Conservation (phyloP, 2,113 vertebrate genomes). For the Blennius ocellaris region DNA sequence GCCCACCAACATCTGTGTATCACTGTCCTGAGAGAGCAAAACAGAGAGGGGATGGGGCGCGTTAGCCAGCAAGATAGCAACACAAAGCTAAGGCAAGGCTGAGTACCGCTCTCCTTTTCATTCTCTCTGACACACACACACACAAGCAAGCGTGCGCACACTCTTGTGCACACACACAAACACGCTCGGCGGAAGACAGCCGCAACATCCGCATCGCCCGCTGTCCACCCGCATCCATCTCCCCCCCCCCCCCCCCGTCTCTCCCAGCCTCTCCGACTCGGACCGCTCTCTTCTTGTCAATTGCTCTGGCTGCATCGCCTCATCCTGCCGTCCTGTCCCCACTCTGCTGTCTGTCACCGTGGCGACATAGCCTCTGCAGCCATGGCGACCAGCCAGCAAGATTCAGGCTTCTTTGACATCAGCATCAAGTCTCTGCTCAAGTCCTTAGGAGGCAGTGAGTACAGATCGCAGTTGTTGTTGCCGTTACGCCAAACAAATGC, state of each 20-base stretch:
- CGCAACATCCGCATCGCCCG: constrained; percentile 70
- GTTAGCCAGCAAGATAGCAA: constrained; percentile 72
- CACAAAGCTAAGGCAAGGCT: constrained; percentile 49
- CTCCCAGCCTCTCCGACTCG: constrained; percentile 23
- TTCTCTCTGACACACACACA: constrained; percentile 53
- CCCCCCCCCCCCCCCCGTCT: constrained; percentile 28
- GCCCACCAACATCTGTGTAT: constrained; percentile 78
- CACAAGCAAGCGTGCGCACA: constrained; percentile 23
- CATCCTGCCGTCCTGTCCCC: constrained; percentile 74
- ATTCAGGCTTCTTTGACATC: constrained; percentile 85
- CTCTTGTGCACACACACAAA: constrained; percentile 24
- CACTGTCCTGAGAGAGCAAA: constrained; percentile 76
- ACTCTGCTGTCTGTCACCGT: constrained; percentile 76
- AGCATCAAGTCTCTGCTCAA: constrained; percentile 85
- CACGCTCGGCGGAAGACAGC: constrained; percentile 57
- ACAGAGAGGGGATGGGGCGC: constrained; percentile 69
- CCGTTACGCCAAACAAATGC: constrained; percentile 22
- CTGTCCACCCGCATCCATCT: constrained; percentile 61
- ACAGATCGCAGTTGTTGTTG: constrained; percentile 52
- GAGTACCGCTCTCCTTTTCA: constrained; percentile 42
- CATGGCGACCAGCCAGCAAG: constrained; percentile 85
- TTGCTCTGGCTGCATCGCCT: constrained; percentile 57
- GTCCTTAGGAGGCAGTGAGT: constrained; percentile 85
- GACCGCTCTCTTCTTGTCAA: constrained; percentile 36
- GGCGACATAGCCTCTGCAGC: constrained; percentile 80